Conservation (phyloP, 2,113 vertebrate species). For the Indicator indicator region DNA sequence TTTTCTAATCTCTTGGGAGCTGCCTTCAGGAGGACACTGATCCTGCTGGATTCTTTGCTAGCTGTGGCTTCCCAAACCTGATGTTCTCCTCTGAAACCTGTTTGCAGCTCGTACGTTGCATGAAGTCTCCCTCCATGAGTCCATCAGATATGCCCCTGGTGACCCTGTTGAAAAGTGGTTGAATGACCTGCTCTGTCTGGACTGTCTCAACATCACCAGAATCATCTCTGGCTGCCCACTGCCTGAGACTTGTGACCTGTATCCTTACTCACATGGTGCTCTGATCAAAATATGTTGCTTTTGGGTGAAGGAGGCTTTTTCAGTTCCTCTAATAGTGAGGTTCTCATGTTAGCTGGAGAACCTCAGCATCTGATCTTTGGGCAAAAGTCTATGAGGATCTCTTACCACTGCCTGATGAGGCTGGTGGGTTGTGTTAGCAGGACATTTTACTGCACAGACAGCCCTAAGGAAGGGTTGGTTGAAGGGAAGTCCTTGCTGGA, state of each 20-base stretch:
- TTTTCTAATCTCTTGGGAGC: background rate
- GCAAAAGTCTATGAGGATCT: background rate
- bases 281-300: background rate
- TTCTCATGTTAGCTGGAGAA: background rate
- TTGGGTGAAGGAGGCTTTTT: background rate
- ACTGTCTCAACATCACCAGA: slow-evolving; percentile 92
- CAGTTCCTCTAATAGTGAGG: background rate
- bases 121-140: slow-evolving; percentile 93
- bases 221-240: slow-evolving; percentile 93
- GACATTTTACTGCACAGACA: background rate
- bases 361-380: background rate
- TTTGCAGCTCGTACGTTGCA: slow-evolving; percentile 85
- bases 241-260: slow-evolving; percentile 95
- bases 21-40: background rate
- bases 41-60: background rate
- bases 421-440: background rate
- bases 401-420: fast-evolving
- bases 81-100: background rate
- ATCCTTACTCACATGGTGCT: slow-evolving; percentile 76
- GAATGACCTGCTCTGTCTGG: slow-evolving; percentile 93
- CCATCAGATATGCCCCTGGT: slow-evolving; percentile 91
- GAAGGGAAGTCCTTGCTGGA: background rate
- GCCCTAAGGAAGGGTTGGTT: background rate
- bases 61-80: background rate
- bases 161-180: slow-evolving; percentile 96